phyloP scores from a whole-genome alignment of 2,797 vertebrate species.

The Chlorospingus semifuscus region DNA sequence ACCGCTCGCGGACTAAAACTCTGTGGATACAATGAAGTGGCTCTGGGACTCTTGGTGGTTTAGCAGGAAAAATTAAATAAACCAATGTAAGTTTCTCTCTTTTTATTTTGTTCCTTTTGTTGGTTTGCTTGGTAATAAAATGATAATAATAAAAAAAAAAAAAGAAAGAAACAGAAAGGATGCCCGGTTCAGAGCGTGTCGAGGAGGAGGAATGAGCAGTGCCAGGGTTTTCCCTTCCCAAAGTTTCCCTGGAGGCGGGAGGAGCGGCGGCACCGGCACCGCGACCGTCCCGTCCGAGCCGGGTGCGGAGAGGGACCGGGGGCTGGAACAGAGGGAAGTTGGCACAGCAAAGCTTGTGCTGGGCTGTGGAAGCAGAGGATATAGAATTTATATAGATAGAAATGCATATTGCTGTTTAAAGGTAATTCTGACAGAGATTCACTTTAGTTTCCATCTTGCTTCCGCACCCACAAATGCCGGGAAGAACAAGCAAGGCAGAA shows the following conservation, averaged over 20 bases:
- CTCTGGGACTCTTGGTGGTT: constrained; percentile 50
- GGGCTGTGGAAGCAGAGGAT: not conserved
- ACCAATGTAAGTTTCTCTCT: constrained; percentile 47
- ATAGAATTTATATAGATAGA: accelerated
- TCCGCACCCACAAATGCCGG: not conserved
- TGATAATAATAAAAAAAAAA: not conserved
- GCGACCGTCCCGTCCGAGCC: not conserved
- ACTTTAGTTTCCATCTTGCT: not conserved
- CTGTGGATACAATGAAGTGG: constrained; percentile 50
- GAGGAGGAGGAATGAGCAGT: not conserved
- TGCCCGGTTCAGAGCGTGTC: not conserved
- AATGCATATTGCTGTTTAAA: not conserved
- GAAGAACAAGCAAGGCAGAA: not conserved
- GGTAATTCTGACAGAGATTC: not conserved
- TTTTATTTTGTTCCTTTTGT: no score
- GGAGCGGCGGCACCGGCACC: not conserved
- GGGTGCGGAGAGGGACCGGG: not conserved
- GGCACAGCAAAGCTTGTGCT: not conserved
- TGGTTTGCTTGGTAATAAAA: not conserved
- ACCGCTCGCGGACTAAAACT: constrained; percentile 16
- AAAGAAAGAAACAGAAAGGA: not conserved
- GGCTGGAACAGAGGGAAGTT: not conserved
- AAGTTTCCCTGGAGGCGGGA: not conserved
- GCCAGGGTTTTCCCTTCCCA: not conserved
- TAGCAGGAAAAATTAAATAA: constrained; percentile 49